A percentile compares a stretch with the other conserved stretches of the same genome.
These are phyloP conservation scores for Drosophila azteca DNA, from an alignment of 1,140 invertebrate genomes.

Conservation along the genomic window DNA sequence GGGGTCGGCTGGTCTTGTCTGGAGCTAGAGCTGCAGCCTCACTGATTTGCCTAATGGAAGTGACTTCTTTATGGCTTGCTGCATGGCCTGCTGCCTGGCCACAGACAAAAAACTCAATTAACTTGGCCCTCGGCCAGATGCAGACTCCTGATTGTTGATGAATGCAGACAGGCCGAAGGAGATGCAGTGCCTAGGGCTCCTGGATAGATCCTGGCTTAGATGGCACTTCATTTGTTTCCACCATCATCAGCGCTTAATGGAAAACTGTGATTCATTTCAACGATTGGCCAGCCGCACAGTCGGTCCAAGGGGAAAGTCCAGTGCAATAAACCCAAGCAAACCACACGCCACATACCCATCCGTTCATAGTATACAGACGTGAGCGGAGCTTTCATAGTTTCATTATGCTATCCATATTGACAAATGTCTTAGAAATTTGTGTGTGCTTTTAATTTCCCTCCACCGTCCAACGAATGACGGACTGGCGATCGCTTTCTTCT, in stretches of 20 bases:
- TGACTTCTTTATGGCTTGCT: slow-evolving; percentile 36
- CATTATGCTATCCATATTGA: slow-evolving; percentile 66
- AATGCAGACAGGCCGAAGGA: slow-evolving; percentile 5
- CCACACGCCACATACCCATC: not conserved
- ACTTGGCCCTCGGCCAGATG: slow-evolving; percentile 3
- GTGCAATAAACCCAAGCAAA: slow-evolving; percentile 26
- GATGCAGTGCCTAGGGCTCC: slow-evolving; percentile 9
- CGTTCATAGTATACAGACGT: slow-evolving; percentile 31
- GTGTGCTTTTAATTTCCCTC: slow-evolving; percentile 49
- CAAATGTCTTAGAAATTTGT: slow-evolving; percentile 53
- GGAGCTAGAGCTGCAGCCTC: slow-evolving; percentile 38
- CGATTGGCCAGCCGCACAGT: slow-evolving; percentile 2
- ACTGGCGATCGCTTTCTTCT: slow-evolving; percentile 53
- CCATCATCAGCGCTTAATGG: slow-evolving; percentile 22
- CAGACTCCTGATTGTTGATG: slow-evolving; percentile 5
- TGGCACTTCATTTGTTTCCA: not conserved
- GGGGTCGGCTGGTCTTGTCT: slow-evolving; percentile 32
- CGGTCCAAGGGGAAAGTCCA: slow-evolving; percentile 47
- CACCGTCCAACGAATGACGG: not conserved
- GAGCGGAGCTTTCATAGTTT: slow-evolving; percentile 55
- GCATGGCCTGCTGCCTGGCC: not conserved
- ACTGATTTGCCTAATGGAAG: slow-evolving; percentile 42
- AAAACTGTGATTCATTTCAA: slow-evolving; percentile 29
- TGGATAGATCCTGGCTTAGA: slow-evolving; percentile 1
- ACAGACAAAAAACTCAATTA: slow-evolving; percentile 55